A percentile compares a stretch with the other conserved stretches of the same genome.
These are phyloP conservation scores for Norana najaformis DNA, from an alignment of 2,888 invertebrate species.

Conservation along the genomic window DNA sequence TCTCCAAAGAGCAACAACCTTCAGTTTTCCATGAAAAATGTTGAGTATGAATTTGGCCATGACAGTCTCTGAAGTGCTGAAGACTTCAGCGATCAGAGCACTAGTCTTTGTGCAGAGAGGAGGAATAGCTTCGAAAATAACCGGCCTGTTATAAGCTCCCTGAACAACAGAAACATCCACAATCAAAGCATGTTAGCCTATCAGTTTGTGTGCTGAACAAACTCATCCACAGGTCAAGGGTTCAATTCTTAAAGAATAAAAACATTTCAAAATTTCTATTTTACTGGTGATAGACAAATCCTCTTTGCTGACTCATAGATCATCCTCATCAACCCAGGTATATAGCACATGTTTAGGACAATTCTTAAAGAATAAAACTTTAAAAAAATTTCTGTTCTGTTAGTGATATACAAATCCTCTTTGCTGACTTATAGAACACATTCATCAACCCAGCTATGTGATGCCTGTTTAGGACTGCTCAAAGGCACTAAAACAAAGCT, in stretches of 20 bases:
- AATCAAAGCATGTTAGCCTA: neutral
- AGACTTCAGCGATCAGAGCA: constrained; percentile 76
- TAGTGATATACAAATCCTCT: neutral
- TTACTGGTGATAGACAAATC: neutral
- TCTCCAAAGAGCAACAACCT: constrained; percentile 54
- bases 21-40: constrained; percentile 83
- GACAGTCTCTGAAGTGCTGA: constrained; percentile 91
- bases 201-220: neutral
- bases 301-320: neutral
- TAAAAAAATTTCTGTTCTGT: neutral
- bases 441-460: neutral
- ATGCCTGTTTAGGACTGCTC: neutral
- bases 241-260: neutral
- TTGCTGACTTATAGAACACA: neutral
- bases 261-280: neutral
- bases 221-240: neutral
- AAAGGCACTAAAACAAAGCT: neutral
- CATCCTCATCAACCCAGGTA: neutral
- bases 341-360: neutral
- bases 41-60: constrained; percentile 97
- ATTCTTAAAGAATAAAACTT: neutral
- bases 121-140: constrained; percentile 86
- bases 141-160: constrained; percentile 82
- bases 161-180: constrained; percentile 57
- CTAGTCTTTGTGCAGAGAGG: constrained; percentile 84